Evolutionary conservation across 2,888 invertebrate genomes (phyloP).

Genomic region (Cataglyphis cursor): DNA sequence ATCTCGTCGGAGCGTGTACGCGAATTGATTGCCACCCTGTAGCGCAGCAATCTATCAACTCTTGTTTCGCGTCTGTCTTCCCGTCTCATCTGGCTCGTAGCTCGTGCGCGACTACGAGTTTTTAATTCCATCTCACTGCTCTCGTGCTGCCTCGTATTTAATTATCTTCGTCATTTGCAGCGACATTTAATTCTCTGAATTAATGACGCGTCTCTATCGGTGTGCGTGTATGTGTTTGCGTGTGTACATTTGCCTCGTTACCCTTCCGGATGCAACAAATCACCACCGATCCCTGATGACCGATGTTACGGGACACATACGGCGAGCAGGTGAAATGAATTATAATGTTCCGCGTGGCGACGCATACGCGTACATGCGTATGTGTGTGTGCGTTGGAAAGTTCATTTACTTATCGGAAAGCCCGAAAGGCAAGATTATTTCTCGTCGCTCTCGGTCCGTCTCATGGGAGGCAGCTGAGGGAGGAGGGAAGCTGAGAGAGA

Average conservation of each 20-base stretch:
- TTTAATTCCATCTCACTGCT: slow-evolving; percentile 45
- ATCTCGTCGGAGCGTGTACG: neutral
- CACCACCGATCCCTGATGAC: slow-evolving; percentile 52
- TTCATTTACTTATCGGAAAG: slow-evolving; percentile 53
- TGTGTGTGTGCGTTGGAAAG: neutral
- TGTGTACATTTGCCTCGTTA: slow-evolving; percentile 24
- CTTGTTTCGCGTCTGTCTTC: slow-evolving; percentile 50
- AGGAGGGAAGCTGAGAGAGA: neutral
- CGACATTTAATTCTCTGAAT: slow-evolving; percentile 60
- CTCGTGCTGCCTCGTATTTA: slow-evolving; percentile 40
- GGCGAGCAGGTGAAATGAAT: slow-evolving; percentile 48
- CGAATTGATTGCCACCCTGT: slow-evolving; percentile 45
- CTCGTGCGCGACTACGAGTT: slow-evolving; percentile 50
- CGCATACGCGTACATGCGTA: neutral
- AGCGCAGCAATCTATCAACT: slow-evolving; percentile 44
- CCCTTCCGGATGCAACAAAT: slow-evolving; percentile 54
- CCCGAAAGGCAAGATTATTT: slow-evolving; percentile 35
- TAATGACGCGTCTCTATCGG: slow-evolving; percentile 45
- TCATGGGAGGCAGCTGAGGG: slow-evolving; percentile 6
- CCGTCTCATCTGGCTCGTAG: slow-evolving; percentile 26
- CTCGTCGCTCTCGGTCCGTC: neutral
- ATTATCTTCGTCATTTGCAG: slow-evolving; percentile 59
- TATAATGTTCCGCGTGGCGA: slow-evolving; percentile 19
- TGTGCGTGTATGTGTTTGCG: too few relatives aligned
- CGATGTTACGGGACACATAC: slow-evolving; percentile 38